phyloP scores from a whole-genome alignment of 2,797 vertebrate species.

The Remorina albescens region DNA sequence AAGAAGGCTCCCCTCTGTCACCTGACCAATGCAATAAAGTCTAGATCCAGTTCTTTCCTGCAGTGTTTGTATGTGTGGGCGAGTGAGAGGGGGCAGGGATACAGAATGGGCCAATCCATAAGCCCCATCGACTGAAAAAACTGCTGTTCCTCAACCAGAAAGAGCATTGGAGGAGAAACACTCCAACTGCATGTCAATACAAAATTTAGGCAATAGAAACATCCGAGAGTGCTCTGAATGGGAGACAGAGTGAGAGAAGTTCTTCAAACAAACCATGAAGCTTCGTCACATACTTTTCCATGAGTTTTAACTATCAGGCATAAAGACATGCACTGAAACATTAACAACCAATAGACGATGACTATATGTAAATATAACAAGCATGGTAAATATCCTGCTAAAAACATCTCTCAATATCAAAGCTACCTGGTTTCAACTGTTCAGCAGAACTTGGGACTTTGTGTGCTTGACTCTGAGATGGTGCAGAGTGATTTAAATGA shows the following conservation, averaged over 20 bases:
- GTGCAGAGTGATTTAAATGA: neutral
- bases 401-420: slow-evolving; percentile 15
- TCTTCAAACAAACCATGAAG: slow-evolving; percentile 8
- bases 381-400: neutral
- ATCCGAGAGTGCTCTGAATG: neutral
- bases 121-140: slow-evolving; percentile 78
- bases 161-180: slow-evolving; percentile 79
- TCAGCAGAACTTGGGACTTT: neutral
- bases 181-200: slow-evolving; percentile 63
- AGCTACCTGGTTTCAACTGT: neutral
- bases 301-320: neutral
- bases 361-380: neutral
- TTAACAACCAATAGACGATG: neutral
- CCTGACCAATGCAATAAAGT: slow-evolving; percentile 43
- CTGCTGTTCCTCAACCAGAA: slow-evolving; percentile 75
- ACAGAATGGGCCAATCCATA: slow-evolving; percentile 75
- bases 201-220: slow-evolving; percentile 48
- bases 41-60: slow-evolving; percentile 40
- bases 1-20: slow-evolving; percentile 38
- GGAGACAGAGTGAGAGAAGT: slow-evolving; percentile 14
- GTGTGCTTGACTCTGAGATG: neutral
- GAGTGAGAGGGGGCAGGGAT: slow-evolving; percentile 52
- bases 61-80: slow-evolving; percentile 63
- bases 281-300: neutral
- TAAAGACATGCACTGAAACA: neutral